Conservation (phyloP, 2,888 invertebrate species). For the Sphecodes monilicornis region DNA sequence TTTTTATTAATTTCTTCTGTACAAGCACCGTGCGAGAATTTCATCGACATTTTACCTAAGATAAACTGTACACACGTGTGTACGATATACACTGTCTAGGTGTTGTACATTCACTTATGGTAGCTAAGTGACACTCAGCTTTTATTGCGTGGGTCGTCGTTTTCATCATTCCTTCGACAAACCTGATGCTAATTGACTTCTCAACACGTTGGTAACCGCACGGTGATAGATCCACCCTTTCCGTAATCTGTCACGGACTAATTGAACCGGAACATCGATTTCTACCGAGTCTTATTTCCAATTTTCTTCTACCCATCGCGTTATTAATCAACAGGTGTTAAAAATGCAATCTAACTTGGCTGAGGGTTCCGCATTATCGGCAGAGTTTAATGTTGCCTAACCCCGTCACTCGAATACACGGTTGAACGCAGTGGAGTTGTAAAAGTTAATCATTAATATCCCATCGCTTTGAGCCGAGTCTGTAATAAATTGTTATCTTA, state of each 20-base stretch:
- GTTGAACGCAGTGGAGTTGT: not conserved
- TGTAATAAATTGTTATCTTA: not conserved
- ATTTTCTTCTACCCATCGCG: not conserved
- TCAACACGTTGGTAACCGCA: not conserved
- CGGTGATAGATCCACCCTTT: not conserved
- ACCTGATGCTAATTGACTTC: not conserved
- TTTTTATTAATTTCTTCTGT: too few relatives aligned
- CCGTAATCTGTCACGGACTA: not conserved
- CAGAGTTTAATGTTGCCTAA: not conserved
- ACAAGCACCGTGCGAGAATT: too few relatives aligned
- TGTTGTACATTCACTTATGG: not conserved
- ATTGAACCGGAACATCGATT: not conserved
- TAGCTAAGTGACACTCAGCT: not conserved
- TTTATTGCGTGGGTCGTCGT: not conserved
- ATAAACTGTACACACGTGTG: too few relatives aligned
- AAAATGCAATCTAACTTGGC: not conserved
- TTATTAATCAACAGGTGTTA: not conserved
- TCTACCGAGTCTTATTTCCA: not conserved
- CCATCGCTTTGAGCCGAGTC: not conserved
- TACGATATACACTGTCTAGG: not conserved
- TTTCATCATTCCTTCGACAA: not conserved
- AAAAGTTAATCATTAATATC: not conserved
- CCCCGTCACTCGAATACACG: not conserved
- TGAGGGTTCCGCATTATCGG: not conserved
- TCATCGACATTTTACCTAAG: too few relatives aligned